Base-by-base conservation (phyloP, 2,113 vertebrate genomes). In the Ceyx melanurus region DNA sequence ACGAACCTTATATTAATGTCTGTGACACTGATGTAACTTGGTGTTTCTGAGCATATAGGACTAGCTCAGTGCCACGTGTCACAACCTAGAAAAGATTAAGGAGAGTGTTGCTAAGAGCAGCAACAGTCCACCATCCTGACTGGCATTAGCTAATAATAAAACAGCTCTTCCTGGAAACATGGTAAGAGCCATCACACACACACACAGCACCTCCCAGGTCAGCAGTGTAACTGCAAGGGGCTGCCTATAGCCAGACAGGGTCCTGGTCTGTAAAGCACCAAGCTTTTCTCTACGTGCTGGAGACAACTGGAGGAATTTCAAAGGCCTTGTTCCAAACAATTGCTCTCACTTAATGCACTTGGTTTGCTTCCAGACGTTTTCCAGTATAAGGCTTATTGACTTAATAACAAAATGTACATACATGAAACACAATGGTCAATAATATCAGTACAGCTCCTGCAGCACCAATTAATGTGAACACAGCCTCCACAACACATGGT, bases 401-500 rank as follows among this genome's bases (percentile, higher is more conserved):
- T 87, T 50, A 90, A 60, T 56, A 93, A 66, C 37, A 87, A 85
- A 92, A 82, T 28, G 29, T 73, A 67, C 51, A 62, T 51, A 48
- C 11, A 14, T 45, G 77, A 75, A 96, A 82, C 10, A 17, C 40
- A 57, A 74, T 13, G 25, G 60, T 77, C 76, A 84, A 23, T 73
- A 65, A 18, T 51, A 79, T 19, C 46, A 76, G 25, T 19, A 15
- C 11, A 56, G n/a, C 26, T 73, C 65, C 71, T 57, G 21, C 29
- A 74, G 35, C 61, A 58, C 9, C 45, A 83, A 18, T 57, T 73
- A 70, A 89, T 9, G 13, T 45, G 35, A 87, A 60, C n/a, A 9
- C 10, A 61, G 22, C 29, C 70, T 45, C 71, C 0, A 0, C 83
- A 73, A 17, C 0, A 0, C 17, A 29, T 9, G 31, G 26, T 45